These are phyloP conservation scores for Aptenodytes patagonicus DNA, from an alignment of 2,113 vertebrate genomes.

Conservation along the genomic window DNA sequence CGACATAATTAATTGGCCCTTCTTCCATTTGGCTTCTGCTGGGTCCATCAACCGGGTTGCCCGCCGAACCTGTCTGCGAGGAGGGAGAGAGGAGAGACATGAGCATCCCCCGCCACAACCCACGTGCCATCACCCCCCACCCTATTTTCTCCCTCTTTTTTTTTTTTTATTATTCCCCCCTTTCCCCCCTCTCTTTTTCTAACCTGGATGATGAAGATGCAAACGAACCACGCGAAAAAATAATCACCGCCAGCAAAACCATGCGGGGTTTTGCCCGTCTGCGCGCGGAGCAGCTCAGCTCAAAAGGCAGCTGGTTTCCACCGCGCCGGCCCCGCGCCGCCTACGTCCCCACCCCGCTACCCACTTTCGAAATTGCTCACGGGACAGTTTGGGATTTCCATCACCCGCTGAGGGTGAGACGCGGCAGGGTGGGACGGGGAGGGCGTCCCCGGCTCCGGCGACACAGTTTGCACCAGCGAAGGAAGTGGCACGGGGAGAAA, in stretches of 20 bases:
- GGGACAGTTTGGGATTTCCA: not conserved
- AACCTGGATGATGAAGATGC: not conserved
- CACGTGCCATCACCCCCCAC: fast-evolving
- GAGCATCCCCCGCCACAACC: not conserved
- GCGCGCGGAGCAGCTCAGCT: not conserved
- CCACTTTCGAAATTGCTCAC: not conserved
- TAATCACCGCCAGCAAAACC: fast-evolving
- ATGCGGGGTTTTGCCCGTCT: not conserved
- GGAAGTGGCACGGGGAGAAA: not conserved
- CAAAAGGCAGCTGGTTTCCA: fast-evolving
- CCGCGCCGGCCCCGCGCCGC: fast-evolving
- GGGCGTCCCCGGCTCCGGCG: not conserved
- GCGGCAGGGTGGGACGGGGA: fast-evolving
- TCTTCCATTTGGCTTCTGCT: slow-evolving; percentile 97
- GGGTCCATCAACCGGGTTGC: slow-evolving; percentile 93
- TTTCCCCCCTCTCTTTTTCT: not conserved
- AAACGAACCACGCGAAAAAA: fast-evolving
- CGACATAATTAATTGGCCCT: slow-evolving; percentile 92
- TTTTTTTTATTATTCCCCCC: not conserved
- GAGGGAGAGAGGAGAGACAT: not conserved
- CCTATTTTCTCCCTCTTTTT: not conserved
- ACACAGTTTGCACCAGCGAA: fast-evolving
- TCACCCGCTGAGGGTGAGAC: fast-evolving
- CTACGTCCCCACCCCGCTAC: not conserved
- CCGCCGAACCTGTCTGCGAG: slow-evolving; percentile 84